Percentiles rank a stretch among this genome's conserved stretches.
phyloP scores from a whole-genome alignment of 2,888 invertebrate genomes.

The Platerodrilus igneus region DNA sequence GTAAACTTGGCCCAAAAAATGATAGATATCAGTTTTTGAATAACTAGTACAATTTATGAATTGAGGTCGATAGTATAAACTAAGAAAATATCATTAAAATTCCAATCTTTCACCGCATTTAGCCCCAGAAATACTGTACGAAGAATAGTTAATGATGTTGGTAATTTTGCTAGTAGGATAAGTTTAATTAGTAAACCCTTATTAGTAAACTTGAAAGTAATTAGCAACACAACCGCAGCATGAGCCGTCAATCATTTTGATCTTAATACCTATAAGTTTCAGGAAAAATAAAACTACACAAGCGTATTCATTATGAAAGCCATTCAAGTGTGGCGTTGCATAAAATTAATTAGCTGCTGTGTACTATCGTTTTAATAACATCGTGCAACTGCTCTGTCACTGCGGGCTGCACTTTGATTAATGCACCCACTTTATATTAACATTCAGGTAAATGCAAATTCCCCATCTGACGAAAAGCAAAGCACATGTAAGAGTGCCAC shows the following conservation, averaged over 20 bases:
- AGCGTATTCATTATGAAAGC: constrained; percentile 46
- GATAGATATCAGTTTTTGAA: no score
- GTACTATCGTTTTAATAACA: constrained; percentile 47
- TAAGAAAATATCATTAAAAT: no score
- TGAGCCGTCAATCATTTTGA: constrained; percentile 37
- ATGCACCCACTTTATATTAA: constrained; percentile 49
- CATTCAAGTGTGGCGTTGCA: constrained; percentile 49
- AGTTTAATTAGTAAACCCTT: constrained; percentile 23
- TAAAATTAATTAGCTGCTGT: constrained; percentile 49
- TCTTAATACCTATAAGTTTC: constrained; percentile 32
- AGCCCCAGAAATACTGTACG: no score
- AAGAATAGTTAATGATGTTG: constrained; percentile 3
- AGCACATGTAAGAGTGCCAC: constrained; percentile 22
- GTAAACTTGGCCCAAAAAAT: no score
- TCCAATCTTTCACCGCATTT: no score
- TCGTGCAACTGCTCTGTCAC: constrained; percentile 41
- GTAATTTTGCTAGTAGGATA: constrained; percentile 11
- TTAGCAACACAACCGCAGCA: constrained; percentile 31
- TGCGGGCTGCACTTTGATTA: constrained; percentile 46
- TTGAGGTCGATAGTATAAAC: no score
- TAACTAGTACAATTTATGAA: no score
- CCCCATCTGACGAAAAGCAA: constrained; percentile 20
- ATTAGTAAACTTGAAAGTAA: constrained; percentile 24
- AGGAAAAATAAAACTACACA: constrained; percentile 31
- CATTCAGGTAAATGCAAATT: constrained; percentile 45